Base-by-base conservation (phyloP, 2,888 invertebrate species). In the Machimus atricapillus region DNA sequence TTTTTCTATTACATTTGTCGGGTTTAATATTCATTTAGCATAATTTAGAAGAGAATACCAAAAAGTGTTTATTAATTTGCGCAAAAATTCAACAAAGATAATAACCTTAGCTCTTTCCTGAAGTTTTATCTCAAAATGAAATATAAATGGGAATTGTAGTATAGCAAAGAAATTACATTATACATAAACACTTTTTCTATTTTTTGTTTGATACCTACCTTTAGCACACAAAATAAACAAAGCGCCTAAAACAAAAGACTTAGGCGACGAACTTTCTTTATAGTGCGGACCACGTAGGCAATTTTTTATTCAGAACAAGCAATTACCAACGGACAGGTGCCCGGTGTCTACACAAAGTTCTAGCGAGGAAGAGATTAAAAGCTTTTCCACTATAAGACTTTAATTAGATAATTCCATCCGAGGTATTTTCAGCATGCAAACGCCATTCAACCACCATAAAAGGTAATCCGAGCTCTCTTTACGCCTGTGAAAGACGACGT, bases 331-430 rank as follows among this genome's bases (percentile, higher is more conserved):
- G n/a, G 7, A 52, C 52, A 52, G 6, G n/a, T 52, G n/a, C 19
- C 19, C n/a, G n/a, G 6, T 52, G 52, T 52, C n/a, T 52, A 52
- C 5, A n/a, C 7, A n/a, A 52, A 31, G 34, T 74, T 27, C 73
- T 74, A 74, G 23, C 27, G 76, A 76, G 34, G 76, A 76, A 76
- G 76, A 76, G n/a, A 76, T 76, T 2, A 76, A 76, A 37, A 76
- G 76, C 76, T 76, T 76, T 76, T 76, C 66, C 27, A 76, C 34
- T 6, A 40, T 40, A 76, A 27, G n/a, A 37, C 16, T 34, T 76
- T 76, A 76, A 76, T 76, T 76, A 76, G 76, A 76, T 37, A 76
- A 76, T 76, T 76, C 76, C 76, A 76, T 76, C 34, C 27, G 16
- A 76, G 37, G 76, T 19, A 37, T 76, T 37, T 76, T 37, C 37